Base-by-base conservation (phyloP, 1,140 invertebrate species). In the Pararge aegeria region DNA sequence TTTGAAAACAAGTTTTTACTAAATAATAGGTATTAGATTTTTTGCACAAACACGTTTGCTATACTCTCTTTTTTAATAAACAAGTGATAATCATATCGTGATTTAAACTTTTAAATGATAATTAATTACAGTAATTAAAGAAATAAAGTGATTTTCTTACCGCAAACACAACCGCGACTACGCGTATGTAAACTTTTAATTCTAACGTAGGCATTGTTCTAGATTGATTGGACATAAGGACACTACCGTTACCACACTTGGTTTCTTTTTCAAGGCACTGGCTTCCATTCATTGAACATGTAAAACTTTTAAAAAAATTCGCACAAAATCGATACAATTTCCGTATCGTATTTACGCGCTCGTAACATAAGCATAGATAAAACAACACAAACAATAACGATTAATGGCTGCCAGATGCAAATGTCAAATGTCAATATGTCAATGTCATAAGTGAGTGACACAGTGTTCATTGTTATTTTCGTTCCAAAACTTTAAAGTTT, bases 131-230 rank as follows among this genome's bases (percentile, higher is more conserved):
- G 49, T 30, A 55, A 55, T 19, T 42, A 40, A 55, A 49, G 37
- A 20, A 54, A 24, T 30, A 44, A 51, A 42, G 50, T 24, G 24
- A 4, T 24, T 4, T 34, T 9, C 61, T 60, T 70, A 70, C 68
- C 53, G 70, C 79, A 73, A 89, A 89, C 44, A 87, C 80, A 12
- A 74, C 81, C n/a, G 81, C 83, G 0, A 87, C 79, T 16, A 84
- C 70, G 59, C 78, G 69, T n/a, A 85, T 73, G 44, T 78, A 89
- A 38, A 79, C 70, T 68, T 83, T 84, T 51, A 84, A 52, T 48
- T 89, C 83, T 53, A 89, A 61, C 59, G 68, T 38, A 18, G 86
- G 80, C 79, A 85, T 85, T 57, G 66, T 80, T 68, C 78, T 86
- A 9, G 78, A 80, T 67, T 88, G 78, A 46, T 69, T 83, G 34